These are phyloP conservation scores for Columbina picui DNA, from an alignment of 2,113 vertebrate species.

Conservation along the genomic window DNA sequence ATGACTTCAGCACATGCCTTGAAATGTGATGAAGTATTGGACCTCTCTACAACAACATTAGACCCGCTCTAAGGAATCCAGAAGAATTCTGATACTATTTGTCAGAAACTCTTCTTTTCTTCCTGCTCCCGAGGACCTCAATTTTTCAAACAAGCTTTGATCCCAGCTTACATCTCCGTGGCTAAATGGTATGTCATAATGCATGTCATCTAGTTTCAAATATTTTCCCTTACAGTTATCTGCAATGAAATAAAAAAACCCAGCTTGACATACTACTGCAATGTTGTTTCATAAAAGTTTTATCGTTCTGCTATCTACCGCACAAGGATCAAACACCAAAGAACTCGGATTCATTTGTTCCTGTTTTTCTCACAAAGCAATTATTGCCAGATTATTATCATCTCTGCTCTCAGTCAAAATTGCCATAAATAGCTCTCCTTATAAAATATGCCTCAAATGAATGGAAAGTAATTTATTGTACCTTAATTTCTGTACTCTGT, in stretches of 20 bases:
- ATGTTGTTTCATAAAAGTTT: neutral
- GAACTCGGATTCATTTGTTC: neutral
- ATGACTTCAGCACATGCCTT: neutral
- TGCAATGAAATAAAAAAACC: neutral
- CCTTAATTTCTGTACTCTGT: neutral
- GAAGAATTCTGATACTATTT: neutral
- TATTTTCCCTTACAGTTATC: neutral
- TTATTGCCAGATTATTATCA: neutral
- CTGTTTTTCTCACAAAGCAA: neutral
- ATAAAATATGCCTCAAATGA: neutral
- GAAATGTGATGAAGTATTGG: neutral
- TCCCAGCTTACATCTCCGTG: neutral
- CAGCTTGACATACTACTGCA: neutral
- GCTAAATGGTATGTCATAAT: neutral
- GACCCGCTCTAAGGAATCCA: neutral
- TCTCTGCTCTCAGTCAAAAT: neutral
- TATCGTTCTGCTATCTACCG: neutral
- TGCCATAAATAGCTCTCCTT: neutral
- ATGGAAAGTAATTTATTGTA: neutral
- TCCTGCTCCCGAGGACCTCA: neutral
- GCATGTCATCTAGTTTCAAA: neutral
- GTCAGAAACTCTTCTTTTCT: neutral
- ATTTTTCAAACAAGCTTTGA: neutral
- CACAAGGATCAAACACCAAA: neutral
- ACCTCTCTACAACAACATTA: neutral